Evolutionary conservation across 92 coral and sea anemone genomes (phyloP), one percentile per base, ranked within the genome.

Genomic region (Parazoanthus atlanticus): DNA sequence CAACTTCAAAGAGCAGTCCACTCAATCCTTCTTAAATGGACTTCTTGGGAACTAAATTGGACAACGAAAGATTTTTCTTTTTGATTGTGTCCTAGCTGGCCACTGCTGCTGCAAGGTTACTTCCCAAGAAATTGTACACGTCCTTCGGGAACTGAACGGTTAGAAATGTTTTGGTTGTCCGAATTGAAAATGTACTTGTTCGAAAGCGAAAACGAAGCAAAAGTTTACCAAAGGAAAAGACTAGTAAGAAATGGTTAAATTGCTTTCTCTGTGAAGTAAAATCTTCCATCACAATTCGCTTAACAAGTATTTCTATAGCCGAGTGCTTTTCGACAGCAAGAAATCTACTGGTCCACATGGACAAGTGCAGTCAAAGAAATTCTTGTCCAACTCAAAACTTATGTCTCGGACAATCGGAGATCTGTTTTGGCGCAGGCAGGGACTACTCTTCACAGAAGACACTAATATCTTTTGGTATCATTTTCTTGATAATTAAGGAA

Each of bases 1-100:
- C 66, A 86, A 28, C 36, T 65, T 90, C 66, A 49, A 90, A 33
- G 71, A 86, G 34, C 86, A 82, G n/a, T 82, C 86, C 26, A 65
- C 86, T 30, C 86, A 82, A 25, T 82, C 86, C 56, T 82, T 65
- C 76, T 82, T 82, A 41, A 40, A 82, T 13, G 75, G 58, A 30
- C 26, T 82, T 21, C 70, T 11, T 31, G 75, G 28, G 1, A 31
- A 33, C 56, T 81, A 58, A 81, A 10, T 9, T 49, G 70, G 43
- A 40, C 33, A 8, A 34, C 66, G 76, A 75, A 41, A 15, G 23
- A 64, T 54, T 40, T 25, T 23, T 29, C 6, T n/a, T 69, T n/a
- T 69, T 69, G 31, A 30, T 52, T 13, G 21, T 3, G 21, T 52
- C 21, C 19, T 52, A 13, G 58, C 3, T 13, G 21, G 21, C 58